These are phyloP conservation scores for Peribatodes rhomboidaria DNA, from an alignment of 2,888 invertebrate species.

Conservation along the genomic window DNA sequence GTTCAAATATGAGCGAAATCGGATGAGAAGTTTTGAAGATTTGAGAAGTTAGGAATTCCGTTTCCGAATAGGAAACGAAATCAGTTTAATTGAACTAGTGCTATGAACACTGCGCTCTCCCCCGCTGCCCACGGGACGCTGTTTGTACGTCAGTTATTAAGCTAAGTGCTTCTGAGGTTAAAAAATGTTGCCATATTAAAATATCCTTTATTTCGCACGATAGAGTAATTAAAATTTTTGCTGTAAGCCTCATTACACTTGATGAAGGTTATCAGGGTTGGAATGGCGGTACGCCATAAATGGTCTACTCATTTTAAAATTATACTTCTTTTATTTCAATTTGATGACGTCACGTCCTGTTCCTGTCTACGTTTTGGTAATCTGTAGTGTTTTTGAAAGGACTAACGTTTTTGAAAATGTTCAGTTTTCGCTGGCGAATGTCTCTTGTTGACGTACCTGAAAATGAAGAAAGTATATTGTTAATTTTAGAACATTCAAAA, in stretches of 20 bases:
- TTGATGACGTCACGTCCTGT: conserved; percentile 10
- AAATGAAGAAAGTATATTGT: background rate
- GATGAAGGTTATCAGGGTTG: conserved; percentile 27
- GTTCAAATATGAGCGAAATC: too few relatives aligned
- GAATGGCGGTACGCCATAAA: conserved; percentile 2
- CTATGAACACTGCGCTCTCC: background rate
- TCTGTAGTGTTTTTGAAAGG: too few relatives aligned
- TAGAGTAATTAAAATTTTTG: conserved; percentile 32
- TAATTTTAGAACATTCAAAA: conserved; percentile 1
- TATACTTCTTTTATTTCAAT: conserved; percentile 11
- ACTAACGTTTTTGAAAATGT: background rate
- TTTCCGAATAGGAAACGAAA: background rate
- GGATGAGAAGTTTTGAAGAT: background rate
- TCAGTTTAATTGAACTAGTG: background rate
- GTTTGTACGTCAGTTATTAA: conserved; percentile 24
- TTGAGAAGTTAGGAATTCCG: background rate
- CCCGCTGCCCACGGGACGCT: background rate
- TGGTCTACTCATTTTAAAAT: conserved; percentile 13
- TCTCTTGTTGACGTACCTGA: conserved; percentile 5
- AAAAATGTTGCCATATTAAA: conserved; percentile 31
- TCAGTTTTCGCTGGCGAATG: background rate
- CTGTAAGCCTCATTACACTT: conserved; percentile 25
- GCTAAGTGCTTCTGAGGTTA: conserved; percentile 20
- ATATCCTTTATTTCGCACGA: conserved; percentile 29
- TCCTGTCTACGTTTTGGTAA: background rate